Conservation (phyloP, 2,888 invertebrate species). For the Plemyria rubiginata region DNA sequence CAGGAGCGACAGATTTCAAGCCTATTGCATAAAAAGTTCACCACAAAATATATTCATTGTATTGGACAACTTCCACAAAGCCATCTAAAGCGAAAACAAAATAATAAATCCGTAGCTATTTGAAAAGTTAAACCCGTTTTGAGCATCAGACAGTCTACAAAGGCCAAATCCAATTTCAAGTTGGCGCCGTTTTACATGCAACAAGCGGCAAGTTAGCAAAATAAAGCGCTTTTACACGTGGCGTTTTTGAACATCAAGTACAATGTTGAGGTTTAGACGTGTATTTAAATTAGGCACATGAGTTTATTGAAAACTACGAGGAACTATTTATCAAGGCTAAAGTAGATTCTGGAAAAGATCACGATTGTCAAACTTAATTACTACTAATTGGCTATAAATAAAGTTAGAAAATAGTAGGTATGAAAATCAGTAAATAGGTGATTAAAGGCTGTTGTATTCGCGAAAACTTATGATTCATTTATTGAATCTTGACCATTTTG, state of each 20-base stretch:
- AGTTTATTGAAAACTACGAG: too few species aligned
- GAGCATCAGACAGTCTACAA: conserved; percentile 26
- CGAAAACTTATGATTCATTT: too few species aligned
- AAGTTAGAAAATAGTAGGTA: too few species aligned
- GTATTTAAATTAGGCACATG: too few species aligned
- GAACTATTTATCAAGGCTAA: too few species aligned
- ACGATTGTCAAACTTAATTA: too few species aligned
- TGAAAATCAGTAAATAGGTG: too few species aligned
- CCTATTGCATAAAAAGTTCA: neutral
- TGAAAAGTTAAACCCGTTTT: conserved; percentile 33
- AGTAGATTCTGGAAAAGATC: too few species aligned
- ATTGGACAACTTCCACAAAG: conserved; percentile 17
- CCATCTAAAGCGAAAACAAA: conserved; percentile 36
- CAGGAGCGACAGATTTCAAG: neutral
- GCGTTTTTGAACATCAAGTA: conserved; percentile 2
- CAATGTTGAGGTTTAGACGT: too few species aligned
- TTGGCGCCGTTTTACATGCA: conserved; percentile 32
- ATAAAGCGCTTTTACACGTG: neutral
- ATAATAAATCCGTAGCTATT: conserved; percentile 40
- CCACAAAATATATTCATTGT: neutral
- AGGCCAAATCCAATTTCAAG: conserved; percentile 39
- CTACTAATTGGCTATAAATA: too few species aligned
- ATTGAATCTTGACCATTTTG: too few species aligned
- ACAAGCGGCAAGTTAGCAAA: conserved; percentile 23
- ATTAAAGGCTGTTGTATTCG: too few species aligned